A percentile compares a stretch with the other conserved stretches of the same genome.
Conservation (phyloP, 2,888 invertebrate species). For the Callimorpha dominula region DNA sequence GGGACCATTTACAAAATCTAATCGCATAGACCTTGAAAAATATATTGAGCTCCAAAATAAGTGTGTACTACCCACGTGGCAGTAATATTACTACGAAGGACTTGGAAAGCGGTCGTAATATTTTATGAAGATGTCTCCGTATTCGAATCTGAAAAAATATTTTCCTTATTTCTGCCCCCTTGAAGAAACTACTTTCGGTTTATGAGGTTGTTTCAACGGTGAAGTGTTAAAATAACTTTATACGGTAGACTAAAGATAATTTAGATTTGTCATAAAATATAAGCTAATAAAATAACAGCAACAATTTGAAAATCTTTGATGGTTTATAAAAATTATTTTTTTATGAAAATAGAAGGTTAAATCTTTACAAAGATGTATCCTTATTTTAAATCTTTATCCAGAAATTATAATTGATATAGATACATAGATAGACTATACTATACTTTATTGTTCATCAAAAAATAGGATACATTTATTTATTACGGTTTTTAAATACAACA, state of each 20-base stretch:
- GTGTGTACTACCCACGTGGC: conserved; percentile 9
- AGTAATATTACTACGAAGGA: conserved; percentile 17
- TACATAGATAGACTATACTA: too few relatives aligned
- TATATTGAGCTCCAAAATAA: conserved; percentile 16
- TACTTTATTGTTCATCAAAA: too few relatives aligned
- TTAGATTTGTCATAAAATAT: not conserved
- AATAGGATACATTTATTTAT: too few relatives aligned
- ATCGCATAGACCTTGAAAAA: conserved; percentile 32
- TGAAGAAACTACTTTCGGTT: conserved; percentile 14
- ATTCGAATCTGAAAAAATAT: conserved; percentile 21
- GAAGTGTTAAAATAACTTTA: conserved; percentile 14
- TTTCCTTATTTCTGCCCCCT: conserved; percentile 14
- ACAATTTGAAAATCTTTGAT: not conserved
- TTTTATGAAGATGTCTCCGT: conserved; percentile 26
- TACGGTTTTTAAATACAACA: too few relatives aligned
- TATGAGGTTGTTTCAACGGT: conserved; percentile 11
- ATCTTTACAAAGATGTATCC: too few relatives aligned
- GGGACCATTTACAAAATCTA: conserved; percentile 20
- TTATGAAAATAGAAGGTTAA: too few relatives aligned
- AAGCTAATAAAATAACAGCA: not conserved
- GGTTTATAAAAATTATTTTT: too few relatives aligned
- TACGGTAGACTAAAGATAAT: not conserved
- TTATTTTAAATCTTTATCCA: too few relatives aligned
- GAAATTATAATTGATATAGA: too few relatives aligned
- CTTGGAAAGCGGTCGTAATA: conserved; percentile 23